These are phyloP conservation scores for Bemisia tabaci DNA, from an alignment of 1,140 invertebrate species.

Conservation along the genomic window DNA sequence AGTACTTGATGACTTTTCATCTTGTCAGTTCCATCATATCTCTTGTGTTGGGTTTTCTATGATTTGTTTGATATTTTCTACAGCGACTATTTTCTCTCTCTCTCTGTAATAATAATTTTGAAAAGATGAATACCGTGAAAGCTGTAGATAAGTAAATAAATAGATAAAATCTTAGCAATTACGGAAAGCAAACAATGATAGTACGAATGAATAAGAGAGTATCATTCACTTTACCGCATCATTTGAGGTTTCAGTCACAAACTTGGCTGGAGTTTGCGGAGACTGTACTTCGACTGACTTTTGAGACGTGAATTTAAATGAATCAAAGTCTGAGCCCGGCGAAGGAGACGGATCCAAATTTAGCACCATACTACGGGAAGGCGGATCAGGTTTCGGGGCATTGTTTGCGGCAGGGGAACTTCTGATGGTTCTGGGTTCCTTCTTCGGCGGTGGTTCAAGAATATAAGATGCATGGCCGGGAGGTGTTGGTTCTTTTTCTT, in stretches of 20 bases:
- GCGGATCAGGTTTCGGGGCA: neutral
- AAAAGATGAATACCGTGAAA: too few relatives aligned
- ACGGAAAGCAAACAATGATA: too few relatives aligned
- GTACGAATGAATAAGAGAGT: too few relatives aligned
- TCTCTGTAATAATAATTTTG: too few relatives aligned
- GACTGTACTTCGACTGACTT: neutral
- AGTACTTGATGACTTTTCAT: too few relatives aligned
- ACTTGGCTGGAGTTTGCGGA: neutral
- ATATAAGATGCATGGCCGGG: neutral
- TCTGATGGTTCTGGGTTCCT: neutral
- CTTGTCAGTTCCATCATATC: too few relatives aligned
- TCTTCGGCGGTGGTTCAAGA: neutral
- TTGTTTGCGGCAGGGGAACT: neutral
- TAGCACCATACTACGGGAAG: neutral
- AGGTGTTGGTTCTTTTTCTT: neutral
- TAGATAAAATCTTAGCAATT: too few relatives aligned
- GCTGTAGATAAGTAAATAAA: too few relatives aligned
- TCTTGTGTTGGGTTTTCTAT: too few relatives aligned
- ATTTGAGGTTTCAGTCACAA: neutral
- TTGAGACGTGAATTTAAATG: neutral
- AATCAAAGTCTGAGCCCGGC: neutral
- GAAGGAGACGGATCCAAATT: neutral
- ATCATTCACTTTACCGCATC: neutral
- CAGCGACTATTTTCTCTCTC: too few relatives aligned
- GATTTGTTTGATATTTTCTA: too few relatives aligned